A percentile compares a stretch with the other conserved stretches of the same genome.
Evolutionary conservation across 2,797 vertebrate species (phyloP).

Genomic region (Enteromius mattozi): DNA sequence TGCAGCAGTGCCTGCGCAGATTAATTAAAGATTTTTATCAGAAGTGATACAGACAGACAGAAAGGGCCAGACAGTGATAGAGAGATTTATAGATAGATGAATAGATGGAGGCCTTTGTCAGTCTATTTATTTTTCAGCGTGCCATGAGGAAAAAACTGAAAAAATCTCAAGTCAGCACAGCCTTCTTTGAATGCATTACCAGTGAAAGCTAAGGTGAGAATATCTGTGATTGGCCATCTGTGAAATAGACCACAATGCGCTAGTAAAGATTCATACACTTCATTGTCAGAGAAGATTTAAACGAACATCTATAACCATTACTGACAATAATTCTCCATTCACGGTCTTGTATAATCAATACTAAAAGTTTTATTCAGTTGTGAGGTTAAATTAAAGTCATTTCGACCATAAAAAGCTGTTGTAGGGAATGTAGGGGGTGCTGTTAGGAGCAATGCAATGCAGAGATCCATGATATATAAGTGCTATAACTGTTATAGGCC

Average conservation of each 20-base stretch:
- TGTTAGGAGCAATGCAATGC: background rate
- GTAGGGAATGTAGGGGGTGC: background rate
- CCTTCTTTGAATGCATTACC: background rate
- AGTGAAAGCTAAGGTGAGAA: constrained; percentile 20
- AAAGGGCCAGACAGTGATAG: constrained; percentile 46
- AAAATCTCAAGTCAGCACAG: constrained; percentile 5
- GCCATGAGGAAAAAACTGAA: constrained; percentile 53
- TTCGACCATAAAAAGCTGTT: constrained; percentile 1
- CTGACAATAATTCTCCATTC: constrained; percentile 18
- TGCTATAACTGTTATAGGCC: background rate
- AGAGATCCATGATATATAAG: background rate
- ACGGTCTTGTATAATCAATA: constrained; percentile 18
- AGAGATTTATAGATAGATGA: constrained; percentile 62
- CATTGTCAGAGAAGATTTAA: constrained; percentile 26
- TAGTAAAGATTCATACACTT: constrained; percentile 19
- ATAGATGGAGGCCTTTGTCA: constrained; percentile 42
- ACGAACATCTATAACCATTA: constrained; percentile 17
- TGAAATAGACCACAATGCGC: constrained; percentile 23
- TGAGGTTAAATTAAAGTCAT: constrained; percentile 24
- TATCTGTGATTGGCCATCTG: constrained; percentile 26
- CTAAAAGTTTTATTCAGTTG: constrained; percentile 28
- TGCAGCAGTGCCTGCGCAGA: constrained; percentile 70
- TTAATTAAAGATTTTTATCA: constrained; percentile 85
- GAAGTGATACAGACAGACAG: constrained; percentile 62
- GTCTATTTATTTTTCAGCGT: constrained; percentile 20